Conservation (phyloP, 2,797 vertebrate genomes). For the Mus spretus region DNA sequence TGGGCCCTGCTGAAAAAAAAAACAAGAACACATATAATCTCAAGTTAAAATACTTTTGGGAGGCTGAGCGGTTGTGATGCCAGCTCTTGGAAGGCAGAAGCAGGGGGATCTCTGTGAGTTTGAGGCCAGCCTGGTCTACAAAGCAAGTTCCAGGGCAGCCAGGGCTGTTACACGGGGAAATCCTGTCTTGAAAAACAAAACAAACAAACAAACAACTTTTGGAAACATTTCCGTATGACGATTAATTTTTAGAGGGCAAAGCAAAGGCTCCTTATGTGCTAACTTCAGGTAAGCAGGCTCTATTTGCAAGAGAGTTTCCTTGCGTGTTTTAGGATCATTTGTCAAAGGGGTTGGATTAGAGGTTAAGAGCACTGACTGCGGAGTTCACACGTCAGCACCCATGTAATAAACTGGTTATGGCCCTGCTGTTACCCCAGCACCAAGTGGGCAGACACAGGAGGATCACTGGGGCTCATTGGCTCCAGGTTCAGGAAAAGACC, state of each 20-base stretch:
- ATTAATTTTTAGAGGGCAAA: conserved; percentile 2
- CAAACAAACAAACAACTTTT: not conserved
- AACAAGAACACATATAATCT: not conserved
- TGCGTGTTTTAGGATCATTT: not conserved
- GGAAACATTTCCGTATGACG: conserved; percentile 47
- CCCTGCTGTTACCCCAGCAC: not conserved
- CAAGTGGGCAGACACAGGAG: not conserved
- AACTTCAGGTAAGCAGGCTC: conserved; percentile 1
- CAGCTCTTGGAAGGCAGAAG: not conserved
- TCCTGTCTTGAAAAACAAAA: not conserved
- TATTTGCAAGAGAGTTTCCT: not conserved
- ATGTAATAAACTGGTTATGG: no score
- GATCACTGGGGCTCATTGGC: not conserved
- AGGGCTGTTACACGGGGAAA: not conserved
- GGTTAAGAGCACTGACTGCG: not conserved
- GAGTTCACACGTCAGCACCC: not conserved
- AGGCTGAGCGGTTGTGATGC: not conserved
- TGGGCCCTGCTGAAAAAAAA: not conserved
- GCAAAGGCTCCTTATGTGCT: not conserved
- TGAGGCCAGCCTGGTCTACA: not conserved
- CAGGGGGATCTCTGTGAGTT: not conserved
- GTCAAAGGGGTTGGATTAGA: not conserved
- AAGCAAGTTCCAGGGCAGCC: not conserved
- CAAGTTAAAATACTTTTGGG: conserved; percentile 18
- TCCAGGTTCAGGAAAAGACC: not conserved